These are phyloP conservation scores for Trididemnum clinides DNA, from an alignment of 23 tunicate genomes.

Conservation along the genomic window DNA sequence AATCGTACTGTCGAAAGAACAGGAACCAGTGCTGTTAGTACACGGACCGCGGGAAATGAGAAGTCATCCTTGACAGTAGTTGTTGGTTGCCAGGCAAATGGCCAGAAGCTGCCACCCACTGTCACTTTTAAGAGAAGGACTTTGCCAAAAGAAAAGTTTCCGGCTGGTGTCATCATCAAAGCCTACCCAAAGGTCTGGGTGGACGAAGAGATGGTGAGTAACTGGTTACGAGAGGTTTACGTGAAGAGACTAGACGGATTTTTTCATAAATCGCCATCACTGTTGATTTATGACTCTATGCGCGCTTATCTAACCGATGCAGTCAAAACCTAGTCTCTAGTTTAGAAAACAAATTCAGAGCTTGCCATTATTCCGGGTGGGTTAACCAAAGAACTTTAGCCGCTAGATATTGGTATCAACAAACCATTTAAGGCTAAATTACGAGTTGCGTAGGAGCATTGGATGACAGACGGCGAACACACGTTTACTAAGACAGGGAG, in stretches of 20 bases:
- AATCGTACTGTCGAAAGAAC: constrained; percentile 53
- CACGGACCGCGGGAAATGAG: constrained; percentile 60
- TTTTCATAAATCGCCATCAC: constrained; percentile 57
- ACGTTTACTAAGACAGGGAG: constrained; percentile 64
- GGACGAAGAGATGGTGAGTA: constrained; percentile 60
- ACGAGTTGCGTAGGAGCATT: constrained; percentile 62
- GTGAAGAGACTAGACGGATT: constrained; percentile 56
- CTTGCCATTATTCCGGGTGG: constrained; percentile 63
- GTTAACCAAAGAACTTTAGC: constrained; percentile 66
- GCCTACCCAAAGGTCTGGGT: constrained; percentile 63
- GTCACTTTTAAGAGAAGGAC: constrained; percentile 54
- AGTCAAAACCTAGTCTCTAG: constrained; percentile 53
- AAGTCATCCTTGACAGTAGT: constrained; percentile 58
- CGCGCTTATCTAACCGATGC: constrained; percentile 53
- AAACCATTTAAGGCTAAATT: constrained; percentile 54
- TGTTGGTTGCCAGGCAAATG: constrained; percentile 51
- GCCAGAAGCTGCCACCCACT: constrained; percentile 57
- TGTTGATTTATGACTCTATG: constrained; percentile 49
- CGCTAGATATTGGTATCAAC: constrained; percentile 68
- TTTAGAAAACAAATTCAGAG: constrained; percentile 55
- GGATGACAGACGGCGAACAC: constrained; percentile 64
- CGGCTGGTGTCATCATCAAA: constrained; percentile 62
- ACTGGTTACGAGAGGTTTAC: constrained; percentile 58
- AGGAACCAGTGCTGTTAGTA: constrained; percentile 56
- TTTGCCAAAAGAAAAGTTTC: constrained; percentile 50